Evolutionary conservation across 2,888 invertebrate genomes (phyloP), one percentile per base, ranked within the genome.

Genomic region (Campaea margaritaria): DNA sequence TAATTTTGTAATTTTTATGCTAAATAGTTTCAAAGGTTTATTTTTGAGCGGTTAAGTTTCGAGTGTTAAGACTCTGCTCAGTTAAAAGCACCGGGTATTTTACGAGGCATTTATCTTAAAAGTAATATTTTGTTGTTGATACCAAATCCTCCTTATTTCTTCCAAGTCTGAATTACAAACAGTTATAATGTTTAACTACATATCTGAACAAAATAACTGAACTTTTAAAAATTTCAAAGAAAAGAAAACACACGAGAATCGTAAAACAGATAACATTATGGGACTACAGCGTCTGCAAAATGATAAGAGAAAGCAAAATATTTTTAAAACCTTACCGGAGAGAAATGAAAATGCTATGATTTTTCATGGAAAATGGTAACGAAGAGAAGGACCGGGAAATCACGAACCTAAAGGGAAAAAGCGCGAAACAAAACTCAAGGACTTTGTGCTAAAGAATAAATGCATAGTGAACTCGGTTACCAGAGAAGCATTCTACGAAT

Each of bases 351-450:
- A 47, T 50, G 43, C 45, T 41, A 43, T 50, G 52, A 52, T 58
- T 52, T 58, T 45, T 41, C 27, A 47, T 44, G 12, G 38, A 54
- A 39, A 45, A 28, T 44, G 43, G 43, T 46, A 47, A 50, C 46
- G 31, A 60, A 50, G 43, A 59, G 48, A 49, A 44, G 49, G 21
- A 13, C 38, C 59, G 53, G 16, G 49, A 59, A 58, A 59, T 59
- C 54, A 59, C 59, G 54, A 54, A 49, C 36, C 36, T 13, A 43
- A 34, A 12, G 31, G 36, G 36, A 43, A 15, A 31, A 51, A 43
- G 27, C 16, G 16, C n/a, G 34, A 43, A 41, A 42, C n/a, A n/a
- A 58, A 49, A 53, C 41, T 58, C 46, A 39, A 57, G 13, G 44
- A 31, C 39, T 14, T 45, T 41, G 42, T 36, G 46, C 12, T 3